phyloP scores from a whole-genome alignment of 2,888 invertebrate species.

The Heliconius ethilla region DNA sequence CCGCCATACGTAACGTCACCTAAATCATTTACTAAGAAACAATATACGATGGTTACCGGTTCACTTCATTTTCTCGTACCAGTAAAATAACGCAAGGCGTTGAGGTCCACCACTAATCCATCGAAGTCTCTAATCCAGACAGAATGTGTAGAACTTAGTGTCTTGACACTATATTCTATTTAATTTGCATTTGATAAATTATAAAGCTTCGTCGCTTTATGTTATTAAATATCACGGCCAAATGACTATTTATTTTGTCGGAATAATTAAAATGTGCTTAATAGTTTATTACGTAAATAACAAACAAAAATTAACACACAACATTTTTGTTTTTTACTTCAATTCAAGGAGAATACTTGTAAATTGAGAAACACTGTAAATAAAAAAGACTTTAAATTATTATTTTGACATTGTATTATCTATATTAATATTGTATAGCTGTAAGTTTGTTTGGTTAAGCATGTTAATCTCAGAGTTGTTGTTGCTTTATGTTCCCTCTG shows the following conservation, averaged over 20 bases:
- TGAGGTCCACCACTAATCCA: neutral
- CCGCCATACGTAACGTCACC: neutral
- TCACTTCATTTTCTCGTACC: too few relatives aligned
- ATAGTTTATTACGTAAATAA: conserved; percentile 27
- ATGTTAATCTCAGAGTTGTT: too few relatives aligned
- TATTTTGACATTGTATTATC: too few relatives aligned
- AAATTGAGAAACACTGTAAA: neutral
- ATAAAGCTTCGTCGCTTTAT: neutral
- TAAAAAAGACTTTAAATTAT: too few relatives aligned
- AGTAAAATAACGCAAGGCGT: too few relatives aligned
- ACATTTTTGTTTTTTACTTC: neutral
- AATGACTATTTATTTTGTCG: conserved; percentile 4
- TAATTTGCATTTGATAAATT: conserved; percentile 2
- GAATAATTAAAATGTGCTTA: conserved; percentile 29
- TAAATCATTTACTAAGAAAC: too few relatives aligned
- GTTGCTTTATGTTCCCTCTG: too few relatives aligned
- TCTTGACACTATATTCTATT: neutral
- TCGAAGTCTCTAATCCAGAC: neutral
- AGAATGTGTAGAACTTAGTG: neutral
- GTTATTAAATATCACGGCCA: conserved; percentile 25
- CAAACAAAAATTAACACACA: conserved; percentile 13
- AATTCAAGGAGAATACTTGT: conserved; percentile 17
- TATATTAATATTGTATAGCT: too few relatives aligned
- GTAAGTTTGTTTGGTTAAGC: too few relatives aligned
- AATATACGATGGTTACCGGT: neutral